Base-by-base conservation (phyloP, 2,888 invertebrate genomes). In the Cephalotes varians region DNA sequence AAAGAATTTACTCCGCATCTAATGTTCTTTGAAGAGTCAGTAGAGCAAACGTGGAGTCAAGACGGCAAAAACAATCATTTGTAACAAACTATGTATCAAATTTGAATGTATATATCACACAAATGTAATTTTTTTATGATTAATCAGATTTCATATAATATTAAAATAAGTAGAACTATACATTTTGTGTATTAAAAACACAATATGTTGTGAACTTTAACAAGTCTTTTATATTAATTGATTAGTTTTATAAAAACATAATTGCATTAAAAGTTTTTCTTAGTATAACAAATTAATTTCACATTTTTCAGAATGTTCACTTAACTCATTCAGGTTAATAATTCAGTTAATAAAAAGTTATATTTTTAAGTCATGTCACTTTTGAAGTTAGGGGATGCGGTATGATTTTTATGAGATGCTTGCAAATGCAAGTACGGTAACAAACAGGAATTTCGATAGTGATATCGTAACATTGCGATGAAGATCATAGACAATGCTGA, bases 1-100 rank as follows among this genome's bases (percentile, higher is more conserved):
- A 84, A 83, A 87, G 71, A 74, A 76, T 62, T 84, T 67, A 49
- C 44, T 72, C 21, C 37, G 44, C 40, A 10, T 21, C 21, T 44
- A n/a, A 4, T 18, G 64, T 9, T 21, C 69, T 77, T 64, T 21
- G 47, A 34, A 12, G 49, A 82, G 25, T 67, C 15, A 25, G 74
- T 64, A 69, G 56, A 71, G 4, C 44, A 58, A 49, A 80, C 54
- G 28, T 9, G 15, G 5, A 67, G 25, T 81, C 60, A 80, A 85
- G 77, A 54, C 25, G 28, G 71, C 37, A 69, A 60, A 56, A 65
- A 82, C 65, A 60, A 76, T 31, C 5, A 25, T 65, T 76, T 21
- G 15, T 28, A 7, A 12, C 5, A 58, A 40, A 40, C 4, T 34
- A 15, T 25, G 0, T 9, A 58, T 28, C 44, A 56, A n/a, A 67